These are phyloP conservation scores for Penaeus chinensis DNA, from an alignment of 1,140 invertebrate genomes.

Conservation along the genomic window DNA sequence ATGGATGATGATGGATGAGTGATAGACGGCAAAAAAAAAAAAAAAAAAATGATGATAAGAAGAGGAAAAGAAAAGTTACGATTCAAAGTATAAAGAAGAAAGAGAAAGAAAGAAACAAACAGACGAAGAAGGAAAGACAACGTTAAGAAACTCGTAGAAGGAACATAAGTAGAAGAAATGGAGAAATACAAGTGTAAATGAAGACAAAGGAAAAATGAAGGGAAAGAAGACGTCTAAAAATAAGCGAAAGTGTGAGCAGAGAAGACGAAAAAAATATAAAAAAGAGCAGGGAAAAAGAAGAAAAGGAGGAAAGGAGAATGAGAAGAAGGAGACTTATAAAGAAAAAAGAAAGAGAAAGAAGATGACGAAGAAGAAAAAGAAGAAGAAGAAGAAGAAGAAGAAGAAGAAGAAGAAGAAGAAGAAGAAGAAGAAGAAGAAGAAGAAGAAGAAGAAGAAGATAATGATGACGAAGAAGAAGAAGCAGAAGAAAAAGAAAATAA, in stretches of 20 bases:
- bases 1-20: background rate
- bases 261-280: background rate
- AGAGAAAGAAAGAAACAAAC: background rate
- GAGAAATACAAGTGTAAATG: background rate
- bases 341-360: no score
- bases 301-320: background rate
- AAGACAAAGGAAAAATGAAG: background rate
- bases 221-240: background rate
- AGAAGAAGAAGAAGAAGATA: no score
- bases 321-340: background rate
- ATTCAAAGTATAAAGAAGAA: background rate
- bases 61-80: background rate
- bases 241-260: background rate
- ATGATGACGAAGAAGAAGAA: no score
- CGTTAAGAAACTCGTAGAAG: background rate
- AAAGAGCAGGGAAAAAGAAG: background rate
- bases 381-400: no score
- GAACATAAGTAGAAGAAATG: background rate
- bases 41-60: background rate
- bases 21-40: background rate
- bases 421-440: no score
- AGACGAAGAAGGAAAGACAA: background rate
- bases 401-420: no score
- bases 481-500: no score
- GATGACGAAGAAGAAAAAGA: no score